Evolutionary conservation across 2,113 vertebrate species (phyloP).

Genomic region (Tringa solitaria): DNA sequence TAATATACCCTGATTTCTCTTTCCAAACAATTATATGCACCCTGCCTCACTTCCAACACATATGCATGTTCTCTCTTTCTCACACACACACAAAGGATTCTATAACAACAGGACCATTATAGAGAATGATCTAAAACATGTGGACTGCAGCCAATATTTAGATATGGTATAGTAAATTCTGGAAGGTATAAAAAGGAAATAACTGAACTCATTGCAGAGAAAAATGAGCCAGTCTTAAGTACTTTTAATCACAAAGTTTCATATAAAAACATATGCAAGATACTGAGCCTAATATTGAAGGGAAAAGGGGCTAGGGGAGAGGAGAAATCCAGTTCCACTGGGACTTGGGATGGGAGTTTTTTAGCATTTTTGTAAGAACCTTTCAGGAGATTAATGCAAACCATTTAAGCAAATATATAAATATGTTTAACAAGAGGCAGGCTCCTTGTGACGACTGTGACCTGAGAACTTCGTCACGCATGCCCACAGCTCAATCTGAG

Average conservation of each 20-base stretch:
- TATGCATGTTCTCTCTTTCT: constrained; percentile 40
- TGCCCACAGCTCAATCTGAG: not conserved
- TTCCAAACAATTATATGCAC: constrained; percentile 41
- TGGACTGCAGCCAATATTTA: constrained; percentile 68
- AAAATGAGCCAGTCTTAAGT: constrained; percentile 56
- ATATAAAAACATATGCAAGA: constrained; percentile 41
- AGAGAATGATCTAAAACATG: constrained; percentile 68
- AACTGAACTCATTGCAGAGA: constrained; percentile 62
- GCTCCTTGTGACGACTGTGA: not conserved
- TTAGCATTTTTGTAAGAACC: not conserved
- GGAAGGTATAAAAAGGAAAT: constrained; percentile 69
- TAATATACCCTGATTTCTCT: constrained; percentile 31
- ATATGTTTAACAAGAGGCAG: not conserved
- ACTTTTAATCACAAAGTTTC: constrained; percentile 50
- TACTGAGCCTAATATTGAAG: not conserved
- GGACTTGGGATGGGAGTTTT: not conserved
- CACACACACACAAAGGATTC: constrained; percentile 51
- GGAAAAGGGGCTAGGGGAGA: not conserved
- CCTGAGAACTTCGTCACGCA: not conserved
- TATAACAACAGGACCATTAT: constrained; percentile 64
- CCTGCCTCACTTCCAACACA: constrained; percentile 47
- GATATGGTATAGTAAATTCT: constrained; percentile 68
- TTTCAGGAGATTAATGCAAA: not conserved
- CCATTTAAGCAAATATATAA: not conserved
- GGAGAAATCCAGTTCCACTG: not conserved